A percentile compares a stretch with the other conserved stretches of the same genome.
phyloP scores from a whole-genome alignment of 2,888 invertebrate genomes.

The Caenorhabditis uteleia region DNA sequence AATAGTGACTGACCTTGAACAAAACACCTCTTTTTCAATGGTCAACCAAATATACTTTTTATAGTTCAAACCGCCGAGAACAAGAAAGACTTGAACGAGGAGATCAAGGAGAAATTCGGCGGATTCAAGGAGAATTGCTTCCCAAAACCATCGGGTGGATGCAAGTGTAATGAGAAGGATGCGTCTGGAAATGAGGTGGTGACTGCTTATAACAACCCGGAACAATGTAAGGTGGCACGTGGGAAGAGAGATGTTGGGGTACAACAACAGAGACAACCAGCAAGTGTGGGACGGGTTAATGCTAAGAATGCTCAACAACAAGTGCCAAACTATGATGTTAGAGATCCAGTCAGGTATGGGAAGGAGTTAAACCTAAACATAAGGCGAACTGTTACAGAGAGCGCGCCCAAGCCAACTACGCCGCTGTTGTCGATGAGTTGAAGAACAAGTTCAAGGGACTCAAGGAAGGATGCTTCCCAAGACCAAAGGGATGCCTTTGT shows the following conservation, averaged over 20 bases:
- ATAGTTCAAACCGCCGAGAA: conserved; percentile 62
- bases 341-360: conserved; percentile 51
- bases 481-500: conserved; percentile 67
- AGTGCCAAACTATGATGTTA: conserved; percentile 40
- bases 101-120: conserved; percentile 64
- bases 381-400: too few species aligned
- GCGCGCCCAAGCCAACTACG: conserved; percentile 65
- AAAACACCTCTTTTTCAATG: not conserved
- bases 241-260: conserved; percentile 43
- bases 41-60: conserved; percentile 40
- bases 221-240: conserved; percentile 52
- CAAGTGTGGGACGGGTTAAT: conserved; percentile 17
- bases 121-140: conserved; percentile 65
- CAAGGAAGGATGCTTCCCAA: conserved; percentile 65
- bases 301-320: conserved; percentile 10
- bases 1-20: conserved; percentile 2
- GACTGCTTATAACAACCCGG: conserved; percentile 54
- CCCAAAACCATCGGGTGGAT: conserved; percentile 62
- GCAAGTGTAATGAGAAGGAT: conserved; percentile 65
- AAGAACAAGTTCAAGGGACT: conserved; percentile 67
- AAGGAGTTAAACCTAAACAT: conserved; percentile 13
- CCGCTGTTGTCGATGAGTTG: conserved; percentile 65
- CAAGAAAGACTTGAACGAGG: conserved; percentile 64
- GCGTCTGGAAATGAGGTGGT: conserved; percentile 60
- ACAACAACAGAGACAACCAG: conserved; percentile 27